Base-by-base conservation (phyloP, 2,888 invertebrate species). In the Herminia tarsipennalis region DNA sequence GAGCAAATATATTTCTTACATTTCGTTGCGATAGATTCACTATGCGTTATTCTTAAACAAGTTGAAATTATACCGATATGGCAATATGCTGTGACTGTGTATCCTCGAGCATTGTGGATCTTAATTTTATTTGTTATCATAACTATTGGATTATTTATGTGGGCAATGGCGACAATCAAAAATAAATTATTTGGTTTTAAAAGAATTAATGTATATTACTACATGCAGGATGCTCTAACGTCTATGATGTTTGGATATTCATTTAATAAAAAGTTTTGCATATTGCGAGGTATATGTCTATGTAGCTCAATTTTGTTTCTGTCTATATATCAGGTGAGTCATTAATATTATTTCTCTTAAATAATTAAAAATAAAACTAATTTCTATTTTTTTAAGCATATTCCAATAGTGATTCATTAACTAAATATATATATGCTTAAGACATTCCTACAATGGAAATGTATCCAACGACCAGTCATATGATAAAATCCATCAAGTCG, bases 241-340 rank as follows among this genome's bases (percentile, higher is more conserved):
- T 58, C 73, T n/a, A 62, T 65, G 0, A 8, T 80, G 3, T 64
- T 73, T 47, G 83, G 83, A 20, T 62, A 69, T 33, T 61, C 70
- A 24, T 28, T 59, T 12, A 63, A 49, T 25, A 72, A 64, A 29
- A 51, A 25, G 9, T 56, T 58, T 34, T 54, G 66, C 6, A 33
- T 76, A 20, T 43, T 81, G 6, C 71, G 68, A 40, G 68, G 63
- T 4, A 32, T 64, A 5, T 76, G 77, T 27, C 58, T 84, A 6
- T 36, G 67, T 13, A 46, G 51, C 20, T 81, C 83, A 0, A 51
- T 83, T 2, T 62, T 76, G 6, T 52, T 81, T 14, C 24, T 66
- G 5, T 69, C 79, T 9, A 20, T 64, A 2, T 81, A 76, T 60
- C 83, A 82, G 66, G 83, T 81, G 54, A 70, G 70, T 58, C 8